phyloP scores from a whole-genome alignment of 1,140 invertebrate species.

The Pachypeltis micranthus region DNA sequence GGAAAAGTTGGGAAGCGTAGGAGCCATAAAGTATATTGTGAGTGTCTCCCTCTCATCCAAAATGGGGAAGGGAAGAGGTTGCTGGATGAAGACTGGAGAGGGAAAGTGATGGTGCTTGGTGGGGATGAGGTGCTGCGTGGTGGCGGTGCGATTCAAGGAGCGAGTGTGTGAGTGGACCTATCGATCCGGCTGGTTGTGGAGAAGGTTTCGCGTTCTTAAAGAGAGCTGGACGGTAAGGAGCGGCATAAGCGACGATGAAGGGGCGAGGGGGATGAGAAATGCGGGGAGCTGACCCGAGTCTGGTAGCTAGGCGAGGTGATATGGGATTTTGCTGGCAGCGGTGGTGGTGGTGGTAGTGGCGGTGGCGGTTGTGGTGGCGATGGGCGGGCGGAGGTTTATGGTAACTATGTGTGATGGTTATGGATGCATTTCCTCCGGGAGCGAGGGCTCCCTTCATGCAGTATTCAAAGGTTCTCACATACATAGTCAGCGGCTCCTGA shows the following conservation, averaged over 20 bases:
- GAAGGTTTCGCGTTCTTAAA: too few species aligned
- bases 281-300: background rate
- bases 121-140: too few species aligned
- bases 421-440: background rate
- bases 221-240: too few species aligned
- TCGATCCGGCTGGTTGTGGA: too few species aligned
- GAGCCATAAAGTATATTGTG: conserved; percentile 9
- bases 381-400: background rate
- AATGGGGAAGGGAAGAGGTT: too few species aligned
- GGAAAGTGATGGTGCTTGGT: too few species aligned
- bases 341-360: background rate
- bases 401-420: conserved; percentile 9
- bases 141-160: background rate
- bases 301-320: background rate
- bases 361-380: background rate
- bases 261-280: background rate
- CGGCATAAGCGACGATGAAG: too few species aligned
- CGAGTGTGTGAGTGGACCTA: conserved; percentile 4
- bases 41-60: background rate
- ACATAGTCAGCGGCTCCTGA: background rate
- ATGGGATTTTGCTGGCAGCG: too few species aligned
- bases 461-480: conserved; percentile 3
- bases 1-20: conserved; percentile 5
- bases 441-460: background rate
- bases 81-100: too few species aligned